Evolutionary conservation across 2,797 vertebrate species (phyloP), one percentile per base, ranked within the genome.

Genomic region (Threskiornis aethiopicus): DNA sequence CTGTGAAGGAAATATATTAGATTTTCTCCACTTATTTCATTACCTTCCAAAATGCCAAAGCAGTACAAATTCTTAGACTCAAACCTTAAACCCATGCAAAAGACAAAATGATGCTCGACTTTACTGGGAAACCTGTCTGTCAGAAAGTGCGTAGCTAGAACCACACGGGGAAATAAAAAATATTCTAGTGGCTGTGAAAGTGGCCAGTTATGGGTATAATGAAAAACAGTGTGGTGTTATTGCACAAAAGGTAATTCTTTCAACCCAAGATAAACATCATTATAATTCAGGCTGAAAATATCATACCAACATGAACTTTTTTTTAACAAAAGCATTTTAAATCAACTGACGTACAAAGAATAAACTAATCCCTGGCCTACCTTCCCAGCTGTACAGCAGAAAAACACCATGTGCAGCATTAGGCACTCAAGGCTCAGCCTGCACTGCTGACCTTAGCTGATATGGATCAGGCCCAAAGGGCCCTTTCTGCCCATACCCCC

Each of bases 221-320:
- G 42, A 92, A 93, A 94, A 93, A 41, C 70, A 82, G 67, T 4
- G 52, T 52, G 58, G 66, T 39, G 66, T 82, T 89, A 95, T 35
- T 81, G 6, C 52, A 90, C 69, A 84, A 95, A 96, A 97, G 86
- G 75, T 94, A 89, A 92, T 94, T 96, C 92, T 94, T 95, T 78
- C 81, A 95, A 44, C 55, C 66, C 87, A 90, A 89, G 81, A 73
- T 35, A 95, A 93, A 89, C 85, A 90, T 49, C 67, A 67, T 92
- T 91, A 42, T 70, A 87, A 87, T 80, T 62, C 78, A 72, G 42
- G 16, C n/a, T 31, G 70, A 91, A 94, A 93, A 75, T 89, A 92
- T 55, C 77, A 79, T 81, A n/a, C 31, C 90, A 14, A 29, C 8
- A 26, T 54, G 79, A 92, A 72, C 16, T 42, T 77, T 69, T 65